Conservation (phyloP, 2,888 invertebrate genomes). For the Micoletzkya japonica region DNA sequence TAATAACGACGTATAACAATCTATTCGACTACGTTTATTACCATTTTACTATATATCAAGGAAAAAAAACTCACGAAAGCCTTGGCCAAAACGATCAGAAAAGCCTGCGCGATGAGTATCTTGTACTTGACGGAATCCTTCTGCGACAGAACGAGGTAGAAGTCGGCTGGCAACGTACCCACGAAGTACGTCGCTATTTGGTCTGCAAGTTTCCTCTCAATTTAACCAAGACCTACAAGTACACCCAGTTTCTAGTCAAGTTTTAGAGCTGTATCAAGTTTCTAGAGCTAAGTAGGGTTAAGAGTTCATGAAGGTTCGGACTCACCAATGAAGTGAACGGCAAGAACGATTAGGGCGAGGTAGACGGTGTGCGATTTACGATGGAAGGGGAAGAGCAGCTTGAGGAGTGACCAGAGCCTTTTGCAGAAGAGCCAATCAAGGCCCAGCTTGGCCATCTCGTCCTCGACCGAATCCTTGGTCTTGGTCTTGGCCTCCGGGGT, state of each 20-base stretch:
- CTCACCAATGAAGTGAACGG: slow-evolving; percentile 64
- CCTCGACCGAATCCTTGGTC: not conserved
- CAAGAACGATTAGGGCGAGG: slow-evolving; percentile 64
- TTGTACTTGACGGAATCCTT: slow-evolving; percentile 45
- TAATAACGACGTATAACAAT: too few relatives aligned
- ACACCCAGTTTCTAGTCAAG: too few relatives aligned
- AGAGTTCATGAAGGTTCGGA: not conserved
- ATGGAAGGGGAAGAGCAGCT: slow-evolving; percentile 65
- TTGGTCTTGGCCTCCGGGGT: not conserved
- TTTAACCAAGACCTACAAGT: too few relatives aligned
- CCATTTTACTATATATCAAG: too few relatives aligned
- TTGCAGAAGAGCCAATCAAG: slow-evolving; percentile 65
- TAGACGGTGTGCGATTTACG: slow-evolving; percentile 59
- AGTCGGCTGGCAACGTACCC: slow-evolving; percentile 69
- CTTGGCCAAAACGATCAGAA: slow-evolving; percentile 62
- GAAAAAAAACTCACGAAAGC: slow-evolving; percentile 50
- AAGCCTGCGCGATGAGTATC: slow-evolving; percentile 62
- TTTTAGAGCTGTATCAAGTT: not conserved
- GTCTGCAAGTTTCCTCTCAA: too few relatives aligned
- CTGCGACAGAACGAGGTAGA: slow-evolving; percentile 68
- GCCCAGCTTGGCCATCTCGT: slow-evolving; percentile 53
- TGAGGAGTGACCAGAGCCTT: slow-evolving; percentile 64
- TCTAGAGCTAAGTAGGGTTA: not conserved
- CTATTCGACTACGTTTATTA: too few relatives aligned
- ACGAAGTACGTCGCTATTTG: slow-evolving; percentile 70